Evolutionary conservation across 2,888 invertebrate species (phyloP), one percentile per base, ranked within the genome.

Genomic region (Ennomos erosarius): DNA sequence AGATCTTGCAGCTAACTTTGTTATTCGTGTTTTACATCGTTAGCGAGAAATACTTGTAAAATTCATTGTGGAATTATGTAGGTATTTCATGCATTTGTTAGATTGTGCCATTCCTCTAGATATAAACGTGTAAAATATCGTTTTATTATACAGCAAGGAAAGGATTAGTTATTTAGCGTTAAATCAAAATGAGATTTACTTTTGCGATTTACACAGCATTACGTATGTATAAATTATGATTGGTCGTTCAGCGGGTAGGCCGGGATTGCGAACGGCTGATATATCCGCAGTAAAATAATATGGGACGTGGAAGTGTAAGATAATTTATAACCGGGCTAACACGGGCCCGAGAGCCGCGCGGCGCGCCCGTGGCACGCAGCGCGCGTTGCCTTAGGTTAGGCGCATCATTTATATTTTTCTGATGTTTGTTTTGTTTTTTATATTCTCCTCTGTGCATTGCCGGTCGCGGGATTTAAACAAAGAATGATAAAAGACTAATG

Each of bases 371-470:
- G 78, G 78, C 85, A 81, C 81, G 83, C 79, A 76, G 76, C 78
- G 75, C 74, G 74, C 83, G 87, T 84, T 86, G 88, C 85, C 82
- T 85, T 81, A 78, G 79, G 87, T 90, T 89, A 89, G 87, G 79
- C 82, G 85, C 85, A 88, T 91, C 89, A 89, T 91, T 92, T 89
- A 90, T 91, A 90, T 90, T 90, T 86, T 88, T 86, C 81, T 85
- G 77, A 85, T 87, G 87, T 90, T 88, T 90, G 87, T 87, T 86
- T 88, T 84, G 79, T 85, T 78, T 87, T 88, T 87, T 87, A 85
- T 80, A 76, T 78, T 76, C 71, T 80, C 79, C 82, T 82, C 79
- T 82, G 81, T 81, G 78, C 80, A 84, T n/a, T 79, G 82, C 81
- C 85, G 85, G 80, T 79, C 78, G 81, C 70, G 79, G 81, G 84